Base-by-base conservation (phyloP, 1,140 invertebrate genomes). In the Trichonephila clavipes region DNA sequence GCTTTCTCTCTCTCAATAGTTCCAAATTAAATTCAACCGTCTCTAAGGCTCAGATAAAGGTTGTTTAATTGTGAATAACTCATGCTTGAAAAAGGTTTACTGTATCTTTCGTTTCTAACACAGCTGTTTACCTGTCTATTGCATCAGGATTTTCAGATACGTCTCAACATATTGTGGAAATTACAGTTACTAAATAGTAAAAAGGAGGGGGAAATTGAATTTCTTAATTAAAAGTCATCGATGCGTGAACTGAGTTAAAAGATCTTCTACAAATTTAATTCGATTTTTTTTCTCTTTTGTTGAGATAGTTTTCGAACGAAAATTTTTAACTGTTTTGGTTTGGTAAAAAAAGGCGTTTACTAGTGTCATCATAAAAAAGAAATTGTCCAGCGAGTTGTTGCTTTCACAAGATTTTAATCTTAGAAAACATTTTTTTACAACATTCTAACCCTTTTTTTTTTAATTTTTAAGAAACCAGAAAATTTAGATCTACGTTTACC, bases 141-240 rank as follows among this genome's bases (percentile, higher is more conserved):
- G 24, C 69, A 34, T 34, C 10, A 28, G 24, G 16, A 40, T 28
- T 77, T 77, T 77, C 34, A 34, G 28, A 77, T 34, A 10, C 72
- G 72, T 77, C 24, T 28, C 24, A n/a, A 18, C 16, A 28, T 40
- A 77, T 77, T 34, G 28, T 77, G 34, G 72, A 34, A 77, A 77
- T 77, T 40, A 77, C 12, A 40, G 34, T 19, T 21, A 64, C 1
- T 64, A 64, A 64, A 77, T 19, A 77, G 72, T 14, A 40, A 40
- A 24, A 24, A 66, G 21, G 2, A 34, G 34, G 34, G 18, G 72
- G 72, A 40, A 77, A 77, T 77, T 77, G 72, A 40, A 34, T 77
- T 77, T 77, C 72, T 77, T 77, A 77, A 77, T 77, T 77, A 77
- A 77, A 77, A 77, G 16, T 77, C 34, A 77, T 40, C 72, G 72